Evolutionary conservation across 2,888 invertebrate species (phyloP), one percentile per base, ranked within the genome.

Genomic region (Lampropteryx suffumata): DNA sequence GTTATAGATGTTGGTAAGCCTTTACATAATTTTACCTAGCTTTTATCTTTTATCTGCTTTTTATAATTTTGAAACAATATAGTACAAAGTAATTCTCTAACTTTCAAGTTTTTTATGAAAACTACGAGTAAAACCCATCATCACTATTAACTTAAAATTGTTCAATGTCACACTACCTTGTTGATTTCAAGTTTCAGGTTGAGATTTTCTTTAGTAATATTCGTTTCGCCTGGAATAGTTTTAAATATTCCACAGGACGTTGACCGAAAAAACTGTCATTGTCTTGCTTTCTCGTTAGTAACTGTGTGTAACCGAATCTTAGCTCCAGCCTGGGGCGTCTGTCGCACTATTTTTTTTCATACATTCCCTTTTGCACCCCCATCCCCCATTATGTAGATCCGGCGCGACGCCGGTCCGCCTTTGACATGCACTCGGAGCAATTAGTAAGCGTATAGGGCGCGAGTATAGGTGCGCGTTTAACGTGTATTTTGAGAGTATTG

Each of bases 341-440:
- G 76, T 73, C 77, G 74, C 78, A 73, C 73, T 57, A 67, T 67
- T 71, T 79, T 81, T 84, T 85, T 79, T 69, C 82, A 79, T 80
- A 77, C 81, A 79, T 83, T 82, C 84, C 73, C 73, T 80, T 79
- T 82, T 74, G 65, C 70, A 72, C 80, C 86, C 83, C 80, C 78
- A 79, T 82, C 82, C 83, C 75, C 85, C 77, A 88, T 90, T 88
- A 86, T 86, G 82, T 82, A 79, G 79, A 85, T 85, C 85, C 84
- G 87, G 77, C 77, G 76, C 85, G 88, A 79, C 88, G 88, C 88
- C 89, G 89, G 87, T 87, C 74, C 71, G 82, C 80, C 85, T 88
- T 88, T 88, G 87, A 87, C 87, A 86, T 82, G 83, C 86, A 88
- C 88, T 88, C 82, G 71, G 66, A 75, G 88, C 89, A 90, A 90